A percentile compares a stretch with the other conserved stretches of the same genome.
Evolutionary conservation across 2,113 vertebrate genomes (phyloP).

Genomic region (Embiotoca jacksoni): DNA sequence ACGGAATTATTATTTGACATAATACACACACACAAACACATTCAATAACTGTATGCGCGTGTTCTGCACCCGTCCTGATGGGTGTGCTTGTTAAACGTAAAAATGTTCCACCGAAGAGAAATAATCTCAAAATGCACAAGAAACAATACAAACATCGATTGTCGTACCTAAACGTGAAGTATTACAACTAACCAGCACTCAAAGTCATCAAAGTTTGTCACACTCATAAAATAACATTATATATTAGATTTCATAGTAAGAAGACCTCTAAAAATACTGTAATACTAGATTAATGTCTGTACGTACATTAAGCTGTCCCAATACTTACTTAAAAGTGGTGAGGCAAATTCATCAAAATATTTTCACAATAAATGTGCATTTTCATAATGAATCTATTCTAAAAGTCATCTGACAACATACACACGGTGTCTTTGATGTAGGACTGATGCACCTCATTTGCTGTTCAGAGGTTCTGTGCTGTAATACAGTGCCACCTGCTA

Average conservation of each 20-base stretch:
- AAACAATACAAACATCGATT: conserved; percentile 75
- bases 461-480: conserved; percentile 25
- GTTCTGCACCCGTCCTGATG: neutral
- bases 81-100: neutral
- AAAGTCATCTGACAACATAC: conserved; percentile 20
- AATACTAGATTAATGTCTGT: conserved; percentile 56
- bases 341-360: conserved; percentile 56
- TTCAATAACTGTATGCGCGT: neutral
- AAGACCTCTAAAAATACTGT: conserved; percentile 72
- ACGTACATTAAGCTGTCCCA: conserved; percentile 57
- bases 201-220: conserved; percentile 74
- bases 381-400: conserved; percentile 42
- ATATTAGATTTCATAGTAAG: conserved; percentile 70
- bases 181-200: conserved; percentile 74
- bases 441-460: conserved; percentile 9
- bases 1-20: conserved; percentile 21
- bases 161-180: conserved; percentile 75
- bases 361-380: conserved; percentile 60
- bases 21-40: neutral
- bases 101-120: conserved; percentile 68
- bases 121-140: conserved; percentile 60
- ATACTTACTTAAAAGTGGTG: conserved; percentile 61
- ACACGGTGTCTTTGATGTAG: neutral
- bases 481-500: conserved; percentile 67
- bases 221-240: conserved; percentile 67